These are phyloP conservation scores for Leptinotarsa haldemani DNA, from an alignment of 2,888 invertebrate genomes.

Conservation along the genomic window DNA sequence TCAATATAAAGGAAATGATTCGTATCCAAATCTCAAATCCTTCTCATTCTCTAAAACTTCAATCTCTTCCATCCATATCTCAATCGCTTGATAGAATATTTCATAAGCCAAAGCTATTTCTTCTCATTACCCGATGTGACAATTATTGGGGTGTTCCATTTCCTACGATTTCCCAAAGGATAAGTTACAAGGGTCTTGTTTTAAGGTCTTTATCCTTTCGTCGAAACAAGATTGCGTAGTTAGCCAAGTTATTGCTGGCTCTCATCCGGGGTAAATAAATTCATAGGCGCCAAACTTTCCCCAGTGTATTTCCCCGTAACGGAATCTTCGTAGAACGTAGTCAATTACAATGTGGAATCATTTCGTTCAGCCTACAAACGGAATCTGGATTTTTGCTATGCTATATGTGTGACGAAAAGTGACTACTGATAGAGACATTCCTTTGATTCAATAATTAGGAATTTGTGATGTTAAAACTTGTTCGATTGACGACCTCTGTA, in stretches of 20 bases:
- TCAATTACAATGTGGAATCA: constrained; percentile 4
- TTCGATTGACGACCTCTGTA: no score
- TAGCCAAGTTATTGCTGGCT: constrained; percentile 24
- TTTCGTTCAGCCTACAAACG: neutral
- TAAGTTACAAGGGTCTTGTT: constrained; percentile 31
- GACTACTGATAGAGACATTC: neutral
- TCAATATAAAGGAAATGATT: no score
- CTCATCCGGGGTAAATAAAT: constrained; percentile 11
- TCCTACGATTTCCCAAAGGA: constrained; percentile 38
- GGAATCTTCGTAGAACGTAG: neutral
- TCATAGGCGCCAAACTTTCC: constrained; percentile 25
- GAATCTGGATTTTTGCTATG: neutral
- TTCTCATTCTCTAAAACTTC: no score
- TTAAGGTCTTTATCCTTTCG: constrained; percentile 35
- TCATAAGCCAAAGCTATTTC: constrained; percentile 28
- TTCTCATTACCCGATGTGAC: constrained; percentile 34
- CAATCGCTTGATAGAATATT: neutral
- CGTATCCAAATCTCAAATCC: no score
- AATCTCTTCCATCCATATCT: no score
- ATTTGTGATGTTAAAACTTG: no score
- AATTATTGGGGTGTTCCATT: constrained; percentile 36
- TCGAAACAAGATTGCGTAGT: constrained; percentile 34
- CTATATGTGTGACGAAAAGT: neutral
- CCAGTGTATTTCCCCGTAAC: constrained; percentile 11
- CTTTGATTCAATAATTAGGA: neutral